Percentiles rank a stretch among this genome's conserved stretches.
Evolutionary conservation across 2,113 vertebrate species (phyloP).

Genomic region (Redunca redunca): DNA sequence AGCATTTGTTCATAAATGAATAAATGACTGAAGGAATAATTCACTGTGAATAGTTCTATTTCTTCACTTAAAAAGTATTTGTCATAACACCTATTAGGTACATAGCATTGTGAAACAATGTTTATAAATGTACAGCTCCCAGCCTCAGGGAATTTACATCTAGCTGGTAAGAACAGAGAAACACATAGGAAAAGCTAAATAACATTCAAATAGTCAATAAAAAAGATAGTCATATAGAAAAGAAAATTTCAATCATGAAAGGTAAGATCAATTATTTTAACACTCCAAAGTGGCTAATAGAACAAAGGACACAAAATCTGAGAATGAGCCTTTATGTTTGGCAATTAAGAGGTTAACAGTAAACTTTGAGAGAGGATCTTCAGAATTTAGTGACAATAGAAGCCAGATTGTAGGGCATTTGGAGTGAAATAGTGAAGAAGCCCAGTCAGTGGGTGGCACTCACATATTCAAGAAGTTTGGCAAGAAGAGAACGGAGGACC

Average conservation of each 20-base stretch:
- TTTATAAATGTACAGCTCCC: neutral
- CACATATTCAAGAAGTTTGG: constrained; percentile 21
- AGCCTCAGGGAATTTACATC: neutral
- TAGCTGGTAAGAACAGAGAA: neutral
- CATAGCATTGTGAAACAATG: neutral
- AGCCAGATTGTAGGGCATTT: constrained; percentile 39
- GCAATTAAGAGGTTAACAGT: neutral
- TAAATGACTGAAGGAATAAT: neutral
- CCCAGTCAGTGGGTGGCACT: neutral
- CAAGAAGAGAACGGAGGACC: neutral
- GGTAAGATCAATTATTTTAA: neutral
- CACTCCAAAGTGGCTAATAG: neutral
- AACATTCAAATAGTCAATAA: neutral
- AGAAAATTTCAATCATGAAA: constrained; percentile 4
- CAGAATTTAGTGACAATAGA: neutral
- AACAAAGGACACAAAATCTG: neutral
- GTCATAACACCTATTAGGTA: neutral
- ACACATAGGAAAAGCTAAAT: neutral
- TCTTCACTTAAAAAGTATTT: constrained; percentile 1
- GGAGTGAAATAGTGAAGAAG: neutral
- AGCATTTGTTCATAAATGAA: neutral
- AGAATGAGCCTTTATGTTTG: neutral
- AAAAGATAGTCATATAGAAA: neutral
- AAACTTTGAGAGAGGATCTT: constrained; percentile 24
- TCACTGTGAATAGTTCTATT: neutral